Evolutionary conservation across 2,888 invertebrate genomes (phyloP), one percentile per base, ranked within the genome.

Genomic region (Nowickia ferox): DNA sequence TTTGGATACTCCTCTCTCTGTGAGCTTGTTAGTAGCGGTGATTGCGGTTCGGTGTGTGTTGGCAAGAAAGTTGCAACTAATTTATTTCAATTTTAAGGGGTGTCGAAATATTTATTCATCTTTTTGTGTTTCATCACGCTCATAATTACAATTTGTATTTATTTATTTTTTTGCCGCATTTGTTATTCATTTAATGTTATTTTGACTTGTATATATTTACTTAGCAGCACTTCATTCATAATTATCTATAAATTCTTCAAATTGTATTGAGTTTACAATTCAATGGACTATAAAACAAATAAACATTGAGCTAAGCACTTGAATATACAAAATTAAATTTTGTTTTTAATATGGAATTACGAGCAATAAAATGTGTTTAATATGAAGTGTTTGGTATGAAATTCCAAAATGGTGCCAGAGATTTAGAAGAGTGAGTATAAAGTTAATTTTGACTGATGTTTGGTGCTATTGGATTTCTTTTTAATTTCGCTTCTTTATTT

Each of bases 51-150:
- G 30, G 30, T 30, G 30, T 30, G n/a, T 46, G 38, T 51, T 57
- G 68, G 5, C 44, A 57, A 74, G 44, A 57, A 30, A 51, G 51
- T 66, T 81, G 75, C 75, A 81, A 75, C 53, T 44, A 68, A 72
- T 84, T 57, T 82, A 51, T 80, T 84, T 53, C 9, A 53, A n/a
- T 53, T 66, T 83, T 80, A 66, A 68, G 51, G 51, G 11, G 75
- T 84, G 86, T 79, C 48, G 86, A 86, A 86, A 84, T 80, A 84
- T 86, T 86, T 86, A 86, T 71, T 83, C 22, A 72, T 53, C 44
- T 75, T 75, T 85, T 57, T 69, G 77, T 71, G 68, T 81, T 81
- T 81, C 84, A 85, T 77, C 84, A 55, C 42, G 55, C 63, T 13
- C 65, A 77, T 72, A 72, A 83, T 83, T 72, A 83, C 42, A 77